A percentile compares a stretch with the other conserved stretches of the same genome.
phyloP scores from a whole-genome alignment of 2,888 invertebrate genomes.

The Kuschelorhynchus macadamiae region DNA sequence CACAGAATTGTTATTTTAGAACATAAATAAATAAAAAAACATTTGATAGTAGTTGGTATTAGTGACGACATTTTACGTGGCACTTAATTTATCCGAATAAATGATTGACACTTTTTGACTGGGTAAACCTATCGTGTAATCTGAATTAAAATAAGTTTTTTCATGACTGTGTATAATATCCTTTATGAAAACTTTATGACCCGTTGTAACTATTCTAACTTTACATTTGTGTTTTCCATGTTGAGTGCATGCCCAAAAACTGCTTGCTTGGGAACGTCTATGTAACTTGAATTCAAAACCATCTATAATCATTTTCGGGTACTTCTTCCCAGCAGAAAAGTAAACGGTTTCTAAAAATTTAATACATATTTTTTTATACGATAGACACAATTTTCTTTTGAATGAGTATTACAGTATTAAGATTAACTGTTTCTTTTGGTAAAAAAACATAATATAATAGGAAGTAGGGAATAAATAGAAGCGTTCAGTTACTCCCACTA shows the following conservation, averaged over 20 bases:
- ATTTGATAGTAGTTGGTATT: too few species aligned
- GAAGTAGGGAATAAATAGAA: too few species aligned
- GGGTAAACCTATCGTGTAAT: neutral
- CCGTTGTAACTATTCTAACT: slow-evolving; percentile 27
- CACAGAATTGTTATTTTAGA: too few species aligned
- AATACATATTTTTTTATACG: slow-evolving; percentile 8
- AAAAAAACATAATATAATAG: too few species aligned
- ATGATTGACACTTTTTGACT: neutral
- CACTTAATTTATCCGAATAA: neutral
- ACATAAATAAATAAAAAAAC: too few species aligned
- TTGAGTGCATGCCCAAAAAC: slow-evolving; percentile 36
- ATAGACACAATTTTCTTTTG: too few species aligned
- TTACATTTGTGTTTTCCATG: slow-evolving; percentile 35
- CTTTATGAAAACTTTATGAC: slow-evolving; percentile 27
- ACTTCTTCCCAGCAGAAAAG: slow-evolving; percentile 42
- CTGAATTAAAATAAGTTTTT: slow-evolving; percentile 19
- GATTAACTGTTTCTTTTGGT: too few species aligned
- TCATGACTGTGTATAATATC: slow-evolving; percentile 33
- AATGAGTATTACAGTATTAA: too few species aligned
- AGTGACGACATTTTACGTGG: too few species aligned
- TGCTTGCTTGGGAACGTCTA: slow-evolving; percentile 17
- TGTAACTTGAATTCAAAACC: slow-evolving; percentile 48
- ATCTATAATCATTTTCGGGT: slow-evolving; percentile 49
- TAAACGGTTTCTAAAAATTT: slow-evolving; percentile 33
- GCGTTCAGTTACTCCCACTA: too few species aligned